Evolutionary conservation across 2,888 invertebrate genomes (phyloP).

Genomic region (Neoascia interrupta): DNA sequence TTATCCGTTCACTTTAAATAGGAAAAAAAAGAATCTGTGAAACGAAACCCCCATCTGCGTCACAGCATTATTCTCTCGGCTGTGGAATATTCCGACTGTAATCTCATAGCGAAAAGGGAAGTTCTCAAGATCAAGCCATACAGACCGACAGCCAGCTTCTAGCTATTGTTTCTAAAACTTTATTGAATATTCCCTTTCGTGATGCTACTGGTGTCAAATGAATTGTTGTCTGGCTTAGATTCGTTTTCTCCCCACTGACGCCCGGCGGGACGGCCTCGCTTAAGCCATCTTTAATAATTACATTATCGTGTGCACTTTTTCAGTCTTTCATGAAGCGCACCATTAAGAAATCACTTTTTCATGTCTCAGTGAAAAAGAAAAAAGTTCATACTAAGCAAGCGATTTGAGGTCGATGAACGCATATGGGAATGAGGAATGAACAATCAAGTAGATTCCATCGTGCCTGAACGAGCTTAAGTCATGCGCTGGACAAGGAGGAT

Average conservation of each 20-base stretch:
- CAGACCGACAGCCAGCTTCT: background rate
- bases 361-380: constrained; percentile 5
- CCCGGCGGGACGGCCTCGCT: background rate
- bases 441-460: background rate
- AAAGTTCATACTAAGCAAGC: constrained; percentile 3
- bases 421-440: too few relatives aligned
- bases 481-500: background rate
- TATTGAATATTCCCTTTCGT: background rate
- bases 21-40: constrained; percentile 4
- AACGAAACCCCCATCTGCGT: constrained; percentile 33
- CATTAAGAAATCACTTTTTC: constrained; percentile 23
- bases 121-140: constrained; percentile 1
- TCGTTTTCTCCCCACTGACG: background rate
- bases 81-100: constrained; percentile 15
- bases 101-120: constrained; percentile 4
- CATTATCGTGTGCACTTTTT: constrained; percentile 33
- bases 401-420: constrained; percentile 45
- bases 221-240: background rate
- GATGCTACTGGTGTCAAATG: constrained; percentile 1
- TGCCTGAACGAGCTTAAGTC: too few relatives aligned
- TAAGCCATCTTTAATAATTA: constrained; percentile 13
- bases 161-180: constrained; percentile 9
- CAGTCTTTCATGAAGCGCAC: constrained; percentile 9
- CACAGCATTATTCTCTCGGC: constrained; percentile 6
- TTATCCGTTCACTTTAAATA: constrained; percentile 31